Base-by-base conservation (phyloP, 1,140 invertebrate species). In the Drosophila bocqueti region DNA sequence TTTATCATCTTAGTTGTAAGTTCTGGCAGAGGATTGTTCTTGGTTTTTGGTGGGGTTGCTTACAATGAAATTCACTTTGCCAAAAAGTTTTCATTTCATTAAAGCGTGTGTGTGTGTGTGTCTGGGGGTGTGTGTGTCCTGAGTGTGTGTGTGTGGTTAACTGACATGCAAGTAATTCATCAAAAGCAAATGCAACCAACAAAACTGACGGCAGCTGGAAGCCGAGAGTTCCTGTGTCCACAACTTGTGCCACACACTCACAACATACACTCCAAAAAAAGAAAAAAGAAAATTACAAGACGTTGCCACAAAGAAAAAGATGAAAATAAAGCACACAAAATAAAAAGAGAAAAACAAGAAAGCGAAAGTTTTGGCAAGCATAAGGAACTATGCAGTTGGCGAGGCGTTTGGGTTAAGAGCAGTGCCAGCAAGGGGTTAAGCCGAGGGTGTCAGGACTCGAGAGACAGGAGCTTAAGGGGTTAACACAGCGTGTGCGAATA, bases 21-120 rank as follows among this genome's bases (percentile, higher is more conserved):
- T 81, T 85, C 68, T 77, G 73, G 66, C 42, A 77, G 72, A 60
- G 73, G 55, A 81, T 86, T 89, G 84, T 83, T 81, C 75, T 82
- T 49, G 68, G 65, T 31, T 55, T 68, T 58, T 38, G 36, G 45
- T 24, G 26, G 64, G 46, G 40, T 55, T 73, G 67, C 82, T 83
- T 90, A 90, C 85, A 90, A 89, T 90, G 82, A 90, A 90, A 90
- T 90, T 90, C 85, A 90, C 85, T 90, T 90, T 90, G 85, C 85
- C 85, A 82, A 90, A 90, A 90, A 90, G 85, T 90, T 90, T 90
- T 90, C 81, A 90, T 90, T 90, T 90, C 85, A 90, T 90, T 90
- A 90, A 90, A 85, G 90, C 36, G 52, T 47, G 42, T 55, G 63
- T 43, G 42, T 55, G 63, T 43, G 73, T 55, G 71, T 46, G 31